Percentiles rank a stretch among this genome's conserved stretches.
phyloP scores from a whole-genome alignment of 2,888 invertebrate species.

The Bursaphelenchus okinawaensis region DNA sequence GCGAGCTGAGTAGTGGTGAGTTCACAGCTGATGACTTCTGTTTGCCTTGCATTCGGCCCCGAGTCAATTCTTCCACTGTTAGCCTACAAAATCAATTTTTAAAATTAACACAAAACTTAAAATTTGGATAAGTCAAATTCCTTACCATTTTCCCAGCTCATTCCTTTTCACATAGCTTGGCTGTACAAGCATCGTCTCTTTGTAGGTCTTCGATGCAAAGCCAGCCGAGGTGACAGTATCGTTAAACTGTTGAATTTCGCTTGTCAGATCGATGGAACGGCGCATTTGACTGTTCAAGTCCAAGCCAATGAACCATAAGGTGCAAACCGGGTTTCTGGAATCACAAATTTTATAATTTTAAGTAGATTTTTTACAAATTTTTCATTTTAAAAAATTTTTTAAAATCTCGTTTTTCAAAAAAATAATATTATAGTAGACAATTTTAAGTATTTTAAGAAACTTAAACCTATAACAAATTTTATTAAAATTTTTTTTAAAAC shows the following conservation, averaged over 20 bases:
- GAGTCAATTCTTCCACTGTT: neutral
- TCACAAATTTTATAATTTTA: neutral
- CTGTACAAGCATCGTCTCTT: conserved; percentile 37
- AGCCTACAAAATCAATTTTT: neutral
- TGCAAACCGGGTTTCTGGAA: conserved; percentile 66
- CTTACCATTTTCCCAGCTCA: conserved; percentile 34
- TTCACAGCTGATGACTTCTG: neutral
- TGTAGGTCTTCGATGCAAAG: conserved; percentile 25
- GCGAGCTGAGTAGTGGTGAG: neutral
- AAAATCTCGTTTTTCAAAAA: neutral
- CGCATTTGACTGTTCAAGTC: conserved; percentile 78
- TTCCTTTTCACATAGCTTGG: conserved; percentile 36
- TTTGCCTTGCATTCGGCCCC: neutral
- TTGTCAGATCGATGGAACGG: conserved; percentile 80
- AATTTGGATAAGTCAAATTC: neutral
- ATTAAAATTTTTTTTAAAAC: neutral
- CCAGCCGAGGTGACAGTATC: conserved; percentile 61
- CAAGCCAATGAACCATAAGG: conserved; percentile 92
- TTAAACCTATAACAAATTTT: too few relatives aligned
- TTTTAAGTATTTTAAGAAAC: neutral
- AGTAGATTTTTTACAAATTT: neutral
- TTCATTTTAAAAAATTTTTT: too few relatives aligned
- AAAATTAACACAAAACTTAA: neutral
- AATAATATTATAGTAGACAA: too few relatives aligned
- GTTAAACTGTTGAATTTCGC: conserved; percentile 83